These are phyloP conservation scores for Dasyurus viverrinus DNA, from an alignment of 2,113 vertebrate genomes.

Conservation along the genomic window DNA sequence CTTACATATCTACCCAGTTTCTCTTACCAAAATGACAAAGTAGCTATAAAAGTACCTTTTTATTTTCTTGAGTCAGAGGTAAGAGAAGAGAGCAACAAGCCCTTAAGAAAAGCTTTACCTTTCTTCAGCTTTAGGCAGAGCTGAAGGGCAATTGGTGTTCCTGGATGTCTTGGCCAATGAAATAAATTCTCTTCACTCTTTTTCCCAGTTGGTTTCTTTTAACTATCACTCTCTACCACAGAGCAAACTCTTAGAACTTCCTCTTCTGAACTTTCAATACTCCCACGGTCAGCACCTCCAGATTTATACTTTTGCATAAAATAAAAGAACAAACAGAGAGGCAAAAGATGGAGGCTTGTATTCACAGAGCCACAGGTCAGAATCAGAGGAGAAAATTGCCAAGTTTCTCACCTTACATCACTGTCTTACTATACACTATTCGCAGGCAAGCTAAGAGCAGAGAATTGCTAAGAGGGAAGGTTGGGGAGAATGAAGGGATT, in stretches of 20 bases:
- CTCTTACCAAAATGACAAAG: neutral
- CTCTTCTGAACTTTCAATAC: neutral
- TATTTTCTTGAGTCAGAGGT: neutral
- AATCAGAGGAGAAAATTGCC: too few relatives aligned
- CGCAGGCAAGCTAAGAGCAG: too few relatives aligned
- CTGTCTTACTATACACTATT: too few relatives aligned
- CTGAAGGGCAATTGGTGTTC: neutral
- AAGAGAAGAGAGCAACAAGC: neutral
- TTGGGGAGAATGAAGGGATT: too few relatives aligned
- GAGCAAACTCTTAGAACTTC: neutral
- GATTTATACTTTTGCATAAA: too few relatives aligned
- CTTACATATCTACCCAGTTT: too few relatives aligned
- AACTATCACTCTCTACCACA: neutral
- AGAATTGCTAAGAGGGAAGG: too few relatives aligned
- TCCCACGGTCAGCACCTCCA: too few relatives aligned
- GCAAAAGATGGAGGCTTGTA: too few relatives aligned
- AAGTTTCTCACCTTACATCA: too few relatives aligned
- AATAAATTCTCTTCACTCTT: neutral
- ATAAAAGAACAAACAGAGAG: too few relatives aligned
- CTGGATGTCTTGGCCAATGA: neutral
- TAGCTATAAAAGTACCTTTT: neutral
- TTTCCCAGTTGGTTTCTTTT: neutral
- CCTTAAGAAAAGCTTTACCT: neutral
- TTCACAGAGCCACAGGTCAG: too few relatives aligned
- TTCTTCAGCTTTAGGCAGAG: neutral